Evolutionary conservation across 2,113 vertebrate species (phyloP).

Genomic region (Oncorhynchus kisutch): DNA sequence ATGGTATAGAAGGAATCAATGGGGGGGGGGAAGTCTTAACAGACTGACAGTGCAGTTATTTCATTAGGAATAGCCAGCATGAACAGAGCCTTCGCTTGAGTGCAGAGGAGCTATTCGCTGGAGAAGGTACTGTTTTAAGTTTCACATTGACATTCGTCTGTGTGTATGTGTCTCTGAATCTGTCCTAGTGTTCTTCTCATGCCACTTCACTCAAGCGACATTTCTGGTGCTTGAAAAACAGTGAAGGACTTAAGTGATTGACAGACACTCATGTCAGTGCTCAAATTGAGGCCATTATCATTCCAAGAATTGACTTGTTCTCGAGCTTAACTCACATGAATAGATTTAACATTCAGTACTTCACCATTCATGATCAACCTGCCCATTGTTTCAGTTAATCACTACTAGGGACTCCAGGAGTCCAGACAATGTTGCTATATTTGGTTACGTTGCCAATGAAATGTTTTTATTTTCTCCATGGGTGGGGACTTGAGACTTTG

Average conservation of each 20-base stretch:
- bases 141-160: too few species aligned
- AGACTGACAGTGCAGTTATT: conserved; percentile 29
- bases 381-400: not conserved
- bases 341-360: not conserved
- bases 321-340: not conserved
- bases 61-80: conserved; percentile 13
- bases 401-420: not conserved
- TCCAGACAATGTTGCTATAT: not conserved
- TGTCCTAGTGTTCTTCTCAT: too few species aligned
- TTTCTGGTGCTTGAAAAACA: not conserved
- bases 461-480: not conserved
- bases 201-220: not conserved
- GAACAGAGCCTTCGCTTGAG: not conserved
- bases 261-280: not conserved
- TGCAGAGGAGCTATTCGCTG: not conserved
- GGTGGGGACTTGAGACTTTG: not conserved
- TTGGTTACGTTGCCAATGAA: not conserved
- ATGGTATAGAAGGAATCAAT: conserved; percentile 4
- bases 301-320: not conserved
- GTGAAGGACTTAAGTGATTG: not conserved
- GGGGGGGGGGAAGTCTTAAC: not conserved
- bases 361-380: too few species aligned
- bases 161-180: too few species aligned
- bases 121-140: too few species aligned
- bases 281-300: not conserved